Evolutionary conservation across 2,113 vertebrate genomes (phyloP), one percentile per base, ranked within the genome.

Genomic region (Probosciger aterrimus): DNA sequence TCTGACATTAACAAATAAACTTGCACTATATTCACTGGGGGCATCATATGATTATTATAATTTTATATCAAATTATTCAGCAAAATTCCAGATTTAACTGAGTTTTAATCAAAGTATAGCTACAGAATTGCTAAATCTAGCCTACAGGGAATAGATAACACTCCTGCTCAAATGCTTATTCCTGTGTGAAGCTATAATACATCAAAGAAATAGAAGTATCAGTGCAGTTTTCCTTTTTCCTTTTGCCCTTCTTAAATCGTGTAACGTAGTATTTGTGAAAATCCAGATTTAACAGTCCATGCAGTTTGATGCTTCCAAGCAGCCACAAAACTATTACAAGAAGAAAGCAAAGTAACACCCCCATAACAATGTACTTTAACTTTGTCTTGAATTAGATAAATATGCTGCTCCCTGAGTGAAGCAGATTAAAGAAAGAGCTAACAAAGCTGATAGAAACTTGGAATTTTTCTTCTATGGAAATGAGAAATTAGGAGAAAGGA

Each of bases 1-100:
- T 70, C 55, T 88, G 82, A 88, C 60, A 93, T 93, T 90, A 95
- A 88, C 74, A 92, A 96, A 95, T 92, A 94, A 69, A 92, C 70
- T 33, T 88, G 53, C 23, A 44, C 60, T 43, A 57, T 57, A 82
- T 62, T 79, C 75, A 67, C 76, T 35, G 20, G 44, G 24, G 47
- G 8, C 27, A 6, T 60, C 75, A 39, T 33, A 64, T 50, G 33
- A 79, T 60, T 92, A 88, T 86, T 75, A 82, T 64, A 75, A 63
- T 27, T 4, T 62, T 90, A 11, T 49, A 71, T 41, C 37, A 78
- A 90, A 57, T 64, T 84, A 88, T 89, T 87, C 50, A 68, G 43
- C 6, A 88, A 83, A 74, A 93, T 47, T 86, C 63, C 44, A 67
- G 53, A 41, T 22, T 82, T 53, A 69, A 76, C 49, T 16, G 14